These are phyloP conservation scores for Myanophis thanlyinensis DNA, from an alignment of 2,113 vertebrate species.

Conservation along the genomic window DNA sequence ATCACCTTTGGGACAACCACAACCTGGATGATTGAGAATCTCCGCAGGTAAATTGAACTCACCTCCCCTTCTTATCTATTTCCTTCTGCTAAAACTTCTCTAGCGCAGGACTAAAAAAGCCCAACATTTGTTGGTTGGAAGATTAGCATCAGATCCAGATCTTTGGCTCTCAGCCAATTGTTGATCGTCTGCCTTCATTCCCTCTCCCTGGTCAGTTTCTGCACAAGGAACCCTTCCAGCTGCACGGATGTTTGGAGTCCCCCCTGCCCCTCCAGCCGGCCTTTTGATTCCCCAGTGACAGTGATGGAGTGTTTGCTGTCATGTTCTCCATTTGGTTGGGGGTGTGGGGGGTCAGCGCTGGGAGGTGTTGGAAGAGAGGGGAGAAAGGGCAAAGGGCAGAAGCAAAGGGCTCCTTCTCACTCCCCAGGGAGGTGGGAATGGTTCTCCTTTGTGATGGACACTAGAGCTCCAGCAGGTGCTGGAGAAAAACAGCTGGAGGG, in stretches of 20 bases:
- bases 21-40: background rate
- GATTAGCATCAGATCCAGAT: background rate
- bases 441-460: background rate
- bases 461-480: background rate
- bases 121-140: background rate
- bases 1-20: background rate
- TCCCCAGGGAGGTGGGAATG: background rate
- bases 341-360: background rate
- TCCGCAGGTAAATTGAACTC: background rate
- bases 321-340: background rate
- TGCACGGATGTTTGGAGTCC: background rate
- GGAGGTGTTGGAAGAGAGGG: background rate
- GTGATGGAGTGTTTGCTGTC: background rate
- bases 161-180: background rate
- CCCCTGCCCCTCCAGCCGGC: no score
- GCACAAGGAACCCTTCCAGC: background rate
- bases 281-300: background rate
- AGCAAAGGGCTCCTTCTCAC: background rate
- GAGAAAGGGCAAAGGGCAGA: background rate
- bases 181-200: accelerated
- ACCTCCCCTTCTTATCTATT: background rate
- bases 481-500: background rate
- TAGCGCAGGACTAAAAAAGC: background rate
- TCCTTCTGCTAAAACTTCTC: background rate
- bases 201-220: no score